phyloP scores from a whole-genome alignment of 2,113 vertebrate genomes.

The Greenwoodochromis staneri region DNA sequence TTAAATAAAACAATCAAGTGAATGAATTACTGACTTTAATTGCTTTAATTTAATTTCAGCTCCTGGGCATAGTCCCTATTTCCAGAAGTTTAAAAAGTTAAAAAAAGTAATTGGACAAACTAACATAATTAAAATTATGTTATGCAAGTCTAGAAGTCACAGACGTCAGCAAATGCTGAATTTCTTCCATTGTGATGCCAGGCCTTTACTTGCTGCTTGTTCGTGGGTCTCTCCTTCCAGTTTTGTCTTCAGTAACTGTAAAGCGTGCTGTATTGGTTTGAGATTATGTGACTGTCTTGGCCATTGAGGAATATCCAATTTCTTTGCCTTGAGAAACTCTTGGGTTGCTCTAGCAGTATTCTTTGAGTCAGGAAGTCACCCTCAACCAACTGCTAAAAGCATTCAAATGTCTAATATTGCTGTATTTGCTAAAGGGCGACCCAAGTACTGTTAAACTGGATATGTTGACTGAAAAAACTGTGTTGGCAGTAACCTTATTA shows the following conservation, averaged over 20 bases:
- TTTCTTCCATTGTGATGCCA: not conserved
- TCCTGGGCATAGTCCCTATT: not conserved
- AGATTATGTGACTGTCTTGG: not conserved
- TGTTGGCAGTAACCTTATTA: not conserved
- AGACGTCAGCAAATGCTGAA: not conserved
- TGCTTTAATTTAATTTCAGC: not conserved
- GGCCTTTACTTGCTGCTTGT: not conserved
- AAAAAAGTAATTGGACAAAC: not conserved
- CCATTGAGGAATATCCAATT: not conserved
- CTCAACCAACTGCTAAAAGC: not conserved
- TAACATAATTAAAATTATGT: not conserved
- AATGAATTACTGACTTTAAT: not conserved
- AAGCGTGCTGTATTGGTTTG: not conserved
- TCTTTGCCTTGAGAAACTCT: not conserved
- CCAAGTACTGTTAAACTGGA: not conserved
- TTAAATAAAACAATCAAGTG: not conserved
- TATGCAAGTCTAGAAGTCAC: not conserved
- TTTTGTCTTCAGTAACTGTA: not conserved
- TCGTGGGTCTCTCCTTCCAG: not conserved
- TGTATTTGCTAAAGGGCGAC: not conserved
- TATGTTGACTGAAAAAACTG: not conserved
- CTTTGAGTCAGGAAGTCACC: not conserved
- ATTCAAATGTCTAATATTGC: not conserved
- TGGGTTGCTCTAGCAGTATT: not conserved
- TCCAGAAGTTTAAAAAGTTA: not conserved